phyloP scores from a whole-genome alignment of 1,140 invertebrate species.

The Microplitis demolitor region DNA sequence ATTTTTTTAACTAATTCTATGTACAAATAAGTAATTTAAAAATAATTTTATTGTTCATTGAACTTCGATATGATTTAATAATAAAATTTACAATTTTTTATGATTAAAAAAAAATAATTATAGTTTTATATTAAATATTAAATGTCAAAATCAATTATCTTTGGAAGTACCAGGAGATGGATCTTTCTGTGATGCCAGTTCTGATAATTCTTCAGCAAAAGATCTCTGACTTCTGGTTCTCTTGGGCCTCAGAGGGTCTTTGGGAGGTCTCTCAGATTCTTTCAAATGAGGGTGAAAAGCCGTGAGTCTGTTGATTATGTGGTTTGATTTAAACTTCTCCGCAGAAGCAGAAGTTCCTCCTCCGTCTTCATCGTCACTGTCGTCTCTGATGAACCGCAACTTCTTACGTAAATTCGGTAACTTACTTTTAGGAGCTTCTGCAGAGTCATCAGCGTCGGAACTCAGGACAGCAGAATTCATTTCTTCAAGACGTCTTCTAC shows the following conservation, averaged over 20 bases:
- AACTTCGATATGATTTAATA: no score
- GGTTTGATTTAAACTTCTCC: no score
- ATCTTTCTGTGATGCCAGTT: constrained; percentile 24
- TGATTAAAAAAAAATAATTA: no score
- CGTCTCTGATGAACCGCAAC: background rate
- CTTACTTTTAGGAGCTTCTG: background rate
- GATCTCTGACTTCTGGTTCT: constrained; percentile 18
- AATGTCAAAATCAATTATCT: background rate
- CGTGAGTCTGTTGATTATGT: constrained; percentile 19
- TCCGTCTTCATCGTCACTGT: background rate
- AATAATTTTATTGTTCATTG: no score
- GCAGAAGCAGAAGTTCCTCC: background rate
- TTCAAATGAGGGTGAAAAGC: constrained; percentile 30
- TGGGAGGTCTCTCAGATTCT: constrained; percentile 29
- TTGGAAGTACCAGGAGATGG: background rate
- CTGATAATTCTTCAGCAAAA: constrained; percentile 30
- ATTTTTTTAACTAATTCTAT: no score
- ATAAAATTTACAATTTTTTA: no score
- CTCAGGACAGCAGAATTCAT: background rate
- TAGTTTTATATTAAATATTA: no score
- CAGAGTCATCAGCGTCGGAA: background rate
- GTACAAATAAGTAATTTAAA: no score
- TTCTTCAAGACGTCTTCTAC: constrained; percentile 4
- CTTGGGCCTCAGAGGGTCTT: constrained; percentile 25
- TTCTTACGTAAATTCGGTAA: background rate